Base-by-base conservation (phyloP, 2,888 invertebrate genomes). In the Hoplodrina ambigua region DNA sequence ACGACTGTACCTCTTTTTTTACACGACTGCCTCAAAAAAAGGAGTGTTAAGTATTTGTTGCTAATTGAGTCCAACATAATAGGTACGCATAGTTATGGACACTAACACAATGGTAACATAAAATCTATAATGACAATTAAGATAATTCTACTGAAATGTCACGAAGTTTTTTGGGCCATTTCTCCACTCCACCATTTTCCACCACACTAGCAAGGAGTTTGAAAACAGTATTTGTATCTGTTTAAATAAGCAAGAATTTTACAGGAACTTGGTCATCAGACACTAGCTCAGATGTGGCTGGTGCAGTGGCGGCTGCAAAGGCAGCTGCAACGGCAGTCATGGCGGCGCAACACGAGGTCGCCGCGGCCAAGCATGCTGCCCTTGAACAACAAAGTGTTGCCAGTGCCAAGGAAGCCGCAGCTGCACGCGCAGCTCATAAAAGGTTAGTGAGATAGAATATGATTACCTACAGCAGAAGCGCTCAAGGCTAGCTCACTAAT, bases 251-350 rank as follows among this genome's bases (percentile, higher is more conserved):
- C 50, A 50, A 50, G 17, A 13, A 56, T 67, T 54, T 63, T 13
- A 4, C 37, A 83, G 85, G 80, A 46, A 30, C 64, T 19, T 88
- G 86, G 84, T 83, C 87, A 2, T 82, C 88, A 77, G 96, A 96
- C 53, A 96, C 96, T 61, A 97, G 97, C 15, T 96, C 97, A 0
- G 98, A 98, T 81, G 97, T 98, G 37, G 96, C 97, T 0, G 96
- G 97, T 46, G 97, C 97, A 0, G 97, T 98, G 62, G 97, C 97
- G 4, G 97, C 97, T 0, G 98, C 98, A 0, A 97, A 97, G 84
- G 97, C 97, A 76, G 98, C 98, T 0, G 97, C 97, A 0, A 94
- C 96, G 0, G 97, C 97, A 65, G 98, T 98, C 7, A 96, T 97
- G 85, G 94, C 97, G 17, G 97, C 98, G 0, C 98, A 98, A 86